Percentiles rank a stretch among this genome's conserved stretches.
Conservation (phyloP, 2,888 invertebrate genomes). For the Aelia acuminata region DNA sequence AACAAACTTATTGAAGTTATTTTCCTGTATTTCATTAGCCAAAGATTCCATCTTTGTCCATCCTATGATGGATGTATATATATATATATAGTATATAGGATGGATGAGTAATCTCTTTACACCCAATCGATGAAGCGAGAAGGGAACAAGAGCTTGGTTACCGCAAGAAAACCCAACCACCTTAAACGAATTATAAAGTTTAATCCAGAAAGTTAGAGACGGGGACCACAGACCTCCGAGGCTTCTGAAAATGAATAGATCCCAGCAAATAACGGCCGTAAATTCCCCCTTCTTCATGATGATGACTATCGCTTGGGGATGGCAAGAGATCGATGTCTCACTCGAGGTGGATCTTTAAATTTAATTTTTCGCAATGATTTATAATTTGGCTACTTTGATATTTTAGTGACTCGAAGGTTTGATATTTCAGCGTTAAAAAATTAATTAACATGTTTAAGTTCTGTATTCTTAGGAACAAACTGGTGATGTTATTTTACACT, state of each 20-base stretch:
- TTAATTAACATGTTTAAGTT: not conserved
- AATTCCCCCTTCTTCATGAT: not conserved
- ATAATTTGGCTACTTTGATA: too few relatives aligned
- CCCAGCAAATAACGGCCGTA: not conserved
- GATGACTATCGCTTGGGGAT: not conserved
- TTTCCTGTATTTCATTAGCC: not conserved
- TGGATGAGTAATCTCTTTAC: not conserved
- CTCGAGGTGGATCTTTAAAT: not conserved
- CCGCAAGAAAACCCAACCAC: slow-evolving; percentile 38
- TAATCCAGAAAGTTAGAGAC: slow-evolving; percentile 32
- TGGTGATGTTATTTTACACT: too few relatives aligned
- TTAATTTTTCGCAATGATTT: too few relatives aligned
- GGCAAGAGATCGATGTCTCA: not conserved
- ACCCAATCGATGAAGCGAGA: not conserved
- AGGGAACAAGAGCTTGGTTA: not conserved
- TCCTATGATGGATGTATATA: not conserved
- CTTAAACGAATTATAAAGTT: slow-evolving; percentile 48
- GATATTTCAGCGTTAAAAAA: too few relatives aligned
- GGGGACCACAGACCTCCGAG: not conserved
- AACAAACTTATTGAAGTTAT: too few relatives aligned
- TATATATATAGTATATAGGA: too few relatives aligned
- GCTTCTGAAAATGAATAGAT: slow-evolving; percentile 46
- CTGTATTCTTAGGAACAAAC: too few relatives aligned
- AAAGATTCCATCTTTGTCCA: not conserved
- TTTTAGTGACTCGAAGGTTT: too few relatives aligned